Percentiles rank a stretch among this genome's conserved stretches.
Evolutionary conservation across 1,140 invertebrate genomes (phyloP).

Genomic region (Diuraphis noxia): DNA sequence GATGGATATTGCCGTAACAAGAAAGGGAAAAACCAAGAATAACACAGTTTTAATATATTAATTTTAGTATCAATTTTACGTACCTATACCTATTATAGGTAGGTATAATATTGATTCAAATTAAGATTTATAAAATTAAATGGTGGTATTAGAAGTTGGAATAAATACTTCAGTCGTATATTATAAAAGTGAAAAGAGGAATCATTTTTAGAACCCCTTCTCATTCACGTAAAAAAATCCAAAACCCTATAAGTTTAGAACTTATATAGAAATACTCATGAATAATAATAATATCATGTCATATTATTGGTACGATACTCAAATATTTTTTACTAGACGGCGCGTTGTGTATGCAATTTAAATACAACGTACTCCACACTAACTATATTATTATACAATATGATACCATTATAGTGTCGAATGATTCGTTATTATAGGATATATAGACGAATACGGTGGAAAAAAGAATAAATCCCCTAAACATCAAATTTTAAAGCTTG

Average conservation of each 20-base stretch:
- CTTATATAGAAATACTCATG: background rate
- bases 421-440: background rate
- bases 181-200: too few relatives aligned
- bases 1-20: background rate
- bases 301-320: background rate
- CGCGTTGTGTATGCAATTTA: background rate
- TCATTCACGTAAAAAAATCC: background rate
- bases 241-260: background rate
- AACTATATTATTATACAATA: background rate
- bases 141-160: too few relatives aligned
- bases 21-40: background rate
- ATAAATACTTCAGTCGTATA: too few relatives aligned
- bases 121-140: too few relatives aligned
- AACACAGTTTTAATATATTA: too few relatives aligned
- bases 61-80: too few relatives aligned
- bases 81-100: too few relatives aligned
- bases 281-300: background rate
- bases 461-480: background rate
- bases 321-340: background rate
- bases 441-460: background rate
- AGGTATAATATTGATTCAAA: too few relatives aligned
- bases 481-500: background rate
- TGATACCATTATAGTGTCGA: background rate
- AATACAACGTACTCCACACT: background rate
- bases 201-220: too few relatives aligned